These are phyloP conservation scores for Aphodius sticticus DNA, from an alignment of 2,888 invertebrate species.

Conservation along the genomic window DNA sequence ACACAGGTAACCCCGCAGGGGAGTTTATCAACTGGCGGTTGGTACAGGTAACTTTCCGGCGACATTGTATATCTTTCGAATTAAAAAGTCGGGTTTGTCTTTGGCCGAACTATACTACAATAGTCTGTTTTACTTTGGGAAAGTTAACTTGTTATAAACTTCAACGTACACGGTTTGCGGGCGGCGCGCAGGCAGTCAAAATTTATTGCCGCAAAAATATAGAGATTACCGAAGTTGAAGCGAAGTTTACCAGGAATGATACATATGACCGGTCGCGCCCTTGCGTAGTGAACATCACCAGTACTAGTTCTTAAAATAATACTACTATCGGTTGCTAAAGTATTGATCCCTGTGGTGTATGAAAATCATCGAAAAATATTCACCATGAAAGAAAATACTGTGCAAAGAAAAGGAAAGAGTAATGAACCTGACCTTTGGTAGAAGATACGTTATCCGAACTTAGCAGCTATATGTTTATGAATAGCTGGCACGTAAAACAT, in stretches of 20 bases:
- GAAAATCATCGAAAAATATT: too few species aligned
- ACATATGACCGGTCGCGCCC: not conserved
- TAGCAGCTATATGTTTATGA: too few species aligned
- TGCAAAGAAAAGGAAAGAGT: too few species aligned
- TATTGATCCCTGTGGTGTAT: too few species aligned
- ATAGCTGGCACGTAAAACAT: too few species aligned
- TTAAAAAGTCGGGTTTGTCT: not conserved
- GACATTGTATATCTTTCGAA: conserved; percentile 4
- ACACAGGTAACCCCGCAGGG: not conserved
- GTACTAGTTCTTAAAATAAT: not conserved
- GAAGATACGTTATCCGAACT: too few species aligned
- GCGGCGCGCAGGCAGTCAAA: not conserved
- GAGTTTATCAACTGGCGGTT: not conserved
- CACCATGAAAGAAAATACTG: too few species aligned
- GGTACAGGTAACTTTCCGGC: not conserved
- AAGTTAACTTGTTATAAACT: conserved; percentile 24
- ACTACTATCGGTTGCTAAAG: too few species aligned
- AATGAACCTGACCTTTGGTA: too few species aligned
- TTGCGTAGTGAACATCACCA: not conserved
- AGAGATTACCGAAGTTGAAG: conserved; percentile 10
- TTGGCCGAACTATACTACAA: not conserved
- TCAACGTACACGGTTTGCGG: not conserved
- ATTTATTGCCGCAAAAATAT: conserved; percentile 23
- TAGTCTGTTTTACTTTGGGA: conserved; percentile 13
- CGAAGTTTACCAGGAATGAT: conserved; percentile 11